phyloP scores from a whole-genome alignment of 1,140 invertebrate genomes.

The Scaptodrosophila lebanonensis region DNA sequence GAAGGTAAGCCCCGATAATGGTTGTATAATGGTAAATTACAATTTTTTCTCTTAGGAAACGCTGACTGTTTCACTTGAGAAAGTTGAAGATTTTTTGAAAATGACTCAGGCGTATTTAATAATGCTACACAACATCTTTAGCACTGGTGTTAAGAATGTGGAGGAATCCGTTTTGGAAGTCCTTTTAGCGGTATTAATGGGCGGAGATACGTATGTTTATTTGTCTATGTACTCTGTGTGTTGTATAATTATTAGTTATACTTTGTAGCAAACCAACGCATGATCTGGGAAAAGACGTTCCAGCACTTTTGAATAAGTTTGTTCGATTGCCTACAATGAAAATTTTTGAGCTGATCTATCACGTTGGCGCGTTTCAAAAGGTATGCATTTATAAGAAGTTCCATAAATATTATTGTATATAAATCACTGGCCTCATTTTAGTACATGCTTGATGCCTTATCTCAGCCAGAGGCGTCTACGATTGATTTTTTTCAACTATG shows the following conservation, averaged over 20 bases:
- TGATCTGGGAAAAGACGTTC: conserved; percentile 6
- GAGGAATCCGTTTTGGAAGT: conserved; percentile 10
- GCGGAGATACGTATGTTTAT: conserved; percentile 22
- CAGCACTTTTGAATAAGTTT: conserved; percentile 12
- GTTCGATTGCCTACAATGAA: conserved; percentile 21
- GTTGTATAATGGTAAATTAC: not conserved
- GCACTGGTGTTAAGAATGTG: conserved; percentile 4
- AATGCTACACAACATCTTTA: conserved; percentile 37
- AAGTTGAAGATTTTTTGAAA: conserved; percentile 27
- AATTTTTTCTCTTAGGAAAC: conserved; percentile 13
- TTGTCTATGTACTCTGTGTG: not conserved
- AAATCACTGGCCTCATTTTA: not conserved
- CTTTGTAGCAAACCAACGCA: conserved; percentile 3
- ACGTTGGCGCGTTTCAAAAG: conserved; percentile 34
- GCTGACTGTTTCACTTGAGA: not conserved
- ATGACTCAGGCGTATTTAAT: conserved; percentile 19
- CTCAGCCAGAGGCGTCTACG: not conserved
- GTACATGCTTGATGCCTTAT: conserved; percentile 9
- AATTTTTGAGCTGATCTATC: conserved; percentile 32
- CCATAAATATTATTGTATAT: not conserved
- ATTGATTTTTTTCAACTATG: conserved; percentile 21
- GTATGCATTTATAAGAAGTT: not conserved
- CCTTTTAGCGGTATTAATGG: conserved; percentile 19
- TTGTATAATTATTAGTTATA: not conserved
- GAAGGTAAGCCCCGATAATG: conserved; percentile 10